phyloP scores from a whole-genome alignment of 2,888 invertebrate genomes.

The Choristoneura rosaceana region DNA sequence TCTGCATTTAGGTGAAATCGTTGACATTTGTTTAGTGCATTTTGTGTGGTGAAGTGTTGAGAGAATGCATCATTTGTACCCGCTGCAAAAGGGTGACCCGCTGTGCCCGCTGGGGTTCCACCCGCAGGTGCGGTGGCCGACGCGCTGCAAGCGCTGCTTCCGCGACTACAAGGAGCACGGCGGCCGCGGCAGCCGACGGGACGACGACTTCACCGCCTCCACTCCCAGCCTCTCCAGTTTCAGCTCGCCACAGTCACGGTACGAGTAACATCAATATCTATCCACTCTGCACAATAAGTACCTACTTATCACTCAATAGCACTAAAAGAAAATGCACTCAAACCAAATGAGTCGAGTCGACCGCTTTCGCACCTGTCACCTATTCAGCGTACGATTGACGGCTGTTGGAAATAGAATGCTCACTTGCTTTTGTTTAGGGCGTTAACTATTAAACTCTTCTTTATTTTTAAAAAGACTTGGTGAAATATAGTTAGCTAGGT shows the following conservation, averaged over 20 bases:
- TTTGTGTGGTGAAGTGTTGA: slow-evolving; percentile 61
- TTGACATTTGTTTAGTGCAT: slow-evolving; percentile 80
- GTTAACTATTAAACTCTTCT: slow-evolving; percentile 18
- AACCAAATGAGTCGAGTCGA: slow-evolving; percentile 10
- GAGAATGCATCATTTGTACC: slow-evolving; percentile 90
- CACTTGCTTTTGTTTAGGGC: slow-evolving; percentile 13
- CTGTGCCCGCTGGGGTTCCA: slow-evolving; percentile 97
- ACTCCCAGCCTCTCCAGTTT: slow-evolving; percentile 91
- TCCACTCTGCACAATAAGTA: neutral
- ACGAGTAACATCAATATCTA: slow-evolving; percentile 17
- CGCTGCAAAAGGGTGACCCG: slow-evolving; percentile 93
- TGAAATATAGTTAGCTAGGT: slow-evolving; percentile 21
- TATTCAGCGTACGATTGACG: slow-evolving; percentile 25
- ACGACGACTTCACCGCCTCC: slow-evolving; percentile 89
- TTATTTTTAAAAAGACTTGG: slow-evolving; percentile 13
- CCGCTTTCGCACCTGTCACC: slow-evolving; percentile 27
- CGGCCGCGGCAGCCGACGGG: slow-evolving; percentile 89
- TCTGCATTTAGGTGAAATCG: slow-evolving; percentile 75
- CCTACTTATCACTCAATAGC: neutral
- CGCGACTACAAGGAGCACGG: slow-evolving; percentile 97
- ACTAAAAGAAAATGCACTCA: slow-evolving; percentile 16
- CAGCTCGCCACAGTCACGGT: slow-evolving; percentile 87
- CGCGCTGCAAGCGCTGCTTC: slow-evolving; percentile 96
- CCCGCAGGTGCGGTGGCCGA: slow-evolving; percentile 97
- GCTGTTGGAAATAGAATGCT: slow-evolving; percentile 27